Conservation (phyloP, 2,113 vertebrate species). For the Isurus oxyrinchus region DNA sequence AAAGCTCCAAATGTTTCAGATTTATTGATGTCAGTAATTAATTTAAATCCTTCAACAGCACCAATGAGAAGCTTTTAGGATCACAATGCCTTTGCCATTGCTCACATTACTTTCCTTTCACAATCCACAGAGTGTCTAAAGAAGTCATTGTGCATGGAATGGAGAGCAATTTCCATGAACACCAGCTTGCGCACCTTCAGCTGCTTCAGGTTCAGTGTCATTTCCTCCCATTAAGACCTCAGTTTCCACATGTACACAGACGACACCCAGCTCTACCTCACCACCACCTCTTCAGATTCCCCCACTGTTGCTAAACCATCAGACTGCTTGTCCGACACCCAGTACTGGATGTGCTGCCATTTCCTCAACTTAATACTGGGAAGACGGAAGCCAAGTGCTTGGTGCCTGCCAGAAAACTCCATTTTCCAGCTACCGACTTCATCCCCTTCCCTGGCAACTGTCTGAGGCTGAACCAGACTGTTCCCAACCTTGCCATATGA, state of each 20-base stretch:
- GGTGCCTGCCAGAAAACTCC: not conserved
- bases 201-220: not conserved
- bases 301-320: not conserved
- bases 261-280: not conserved
- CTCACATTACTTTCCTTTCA: not conserved
- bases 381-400: not conserved
- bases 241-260: not conserved
- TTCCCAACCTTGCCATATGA: not conserved
- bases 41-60: not conserved
- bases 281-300: not conserved
- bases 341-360: not conserved
- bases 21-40: slow-evolving; percentile 14
- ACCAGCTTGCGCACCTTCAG: not conserved
- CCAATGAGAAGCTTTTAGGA: not conserved
- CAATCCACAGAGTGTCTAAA: not conserved
- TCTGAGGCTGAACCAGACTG: not conserved
- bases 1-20: not conserved
- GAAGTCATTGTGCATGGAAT: not conserved
- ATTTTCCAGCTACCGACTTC: not conserved
- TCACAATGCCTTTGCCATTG: not conserved
- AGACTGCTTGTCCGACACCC: not conserved
- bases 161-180: not conserved
- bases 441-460: not conserved
- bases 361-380: not conserved
- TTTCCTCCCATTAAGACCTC: not conserved